phyloP scores from a whole-genome alignment of 2,113 vertebrate genomes.

The Gobio gobio region DNA sequence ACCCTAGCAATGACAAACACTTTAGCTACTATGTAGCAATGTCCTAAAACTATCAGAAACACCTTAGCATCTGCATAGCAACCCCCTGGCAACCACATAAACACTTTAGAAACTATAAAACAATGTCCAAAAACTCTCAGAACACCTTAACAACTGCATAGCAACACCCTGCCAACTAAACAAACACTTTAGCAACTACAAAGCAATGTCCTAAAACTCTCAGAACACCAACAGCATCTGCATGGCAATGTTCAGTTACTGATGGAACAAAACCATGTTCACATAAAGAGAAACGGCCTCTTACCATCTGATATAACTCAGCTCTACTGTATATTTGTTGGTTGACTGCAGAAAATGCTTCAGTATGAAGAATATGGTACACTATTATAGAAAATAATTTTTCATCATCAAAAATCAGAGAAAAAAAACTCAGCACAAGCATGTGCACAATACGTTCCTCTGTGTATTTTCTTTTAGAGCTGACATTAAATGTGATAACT shows the following conservation, averaged over 20 bases:
- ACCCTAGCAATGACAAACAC: too few species aligned
- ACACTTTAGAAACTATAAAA: not conserved
- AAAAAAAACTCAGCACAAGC: not conserved
- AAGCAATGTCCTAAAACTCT: not conserved
- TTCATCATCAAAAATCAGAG: not conserved
- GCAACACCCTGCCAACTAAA: not conserved
- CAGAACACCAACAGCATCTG: not conserved
- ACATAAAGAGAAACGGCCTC: not conserved
- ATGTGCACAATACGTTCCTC: not conserved
- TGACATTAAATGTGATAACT: slow-evolving; percentile 66
- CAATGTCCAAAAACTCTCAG: not conserved
- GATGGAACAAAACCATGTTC: not conserved
- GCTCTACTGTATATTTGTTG: slow-evolving; percentile 32
- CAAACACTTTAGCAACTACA: not conserved
- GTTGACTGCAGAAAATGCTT: slow-evolving; percentile 34
- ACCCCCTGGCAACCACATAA: too few species aligned
- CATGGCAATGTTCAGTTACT: not conserved
- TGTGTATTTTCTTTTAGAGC: slow-evolving; percentile 16
- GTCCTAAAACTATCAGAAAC: too few species aligned
- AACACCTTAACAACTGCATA: not conserved
- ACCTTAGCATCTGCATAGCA: too few species aligned
- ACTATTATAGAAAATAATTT: not conserved
- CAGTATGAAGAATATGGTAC: slow-evolving; percentile 17
- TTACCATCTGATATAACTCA: not conserved
- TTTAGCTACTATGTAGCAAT: too few species aligned